Evolutionary conservation across 2,888 invertebrate species (phyloP).

Genomic region (Cheilosia urbana): DNA sequence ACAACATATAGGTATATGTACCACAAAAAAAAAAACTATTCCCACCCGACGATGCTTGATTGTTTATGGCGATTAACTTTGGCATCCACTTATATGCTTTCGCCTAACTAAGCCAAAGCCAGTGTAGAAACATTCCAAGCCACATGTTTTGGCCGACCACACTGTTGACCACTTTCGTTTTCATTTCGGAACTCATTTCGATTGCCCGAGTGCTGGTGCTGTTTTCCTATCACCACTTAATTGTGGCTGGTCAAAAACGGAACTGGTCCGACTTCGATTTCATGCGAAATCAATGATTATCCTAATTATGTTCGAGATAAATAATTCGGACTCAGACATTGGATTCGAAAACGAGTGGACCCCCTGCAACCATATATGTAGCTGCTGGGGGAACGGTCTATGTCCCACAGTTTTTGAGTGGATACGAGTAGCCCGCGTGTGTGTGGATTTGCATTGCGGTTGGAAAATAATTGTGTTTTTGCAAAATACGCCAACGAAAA

Average conservation of each 20-base stretch:
- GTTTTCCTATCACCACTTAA: constrained; percentile 74
- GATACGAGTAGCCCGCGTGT: constrained; percentile 1
- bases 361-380: constrained; percentile 16
- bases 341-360: constrained; percentile 35
- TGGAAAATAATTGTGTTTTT: constrained; percentile 65
- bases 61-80: constrained; percentile 39
- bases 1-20: constrained; percentile 13
- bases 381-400: background rate
- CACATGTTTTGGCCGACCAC: background rate
- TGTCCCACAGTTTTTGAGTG: background rate
- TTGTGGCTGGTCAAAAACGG: constrained; percentile 69
- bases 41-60: background rate
- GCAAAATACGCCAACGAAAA: constrained; percentile 62
- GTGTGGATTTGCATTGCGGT: constrained; percentile 55
- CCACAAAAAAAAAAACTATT: background rate
- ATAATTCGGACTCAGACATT: constrained; percentile 56
- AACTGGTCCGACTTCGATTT: constrained; percentile 65
- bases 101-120: constrained; percentile 1
- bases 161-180: constrained; percentile 60
- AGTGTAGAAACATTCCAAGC: background rate
- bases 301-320: constrained; percentile 65
- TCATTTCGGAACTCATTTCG: constrained; percentile 43
- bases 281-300: constrained; percentile 73
- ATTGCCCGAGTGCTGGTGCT: constrained; percentile 12
- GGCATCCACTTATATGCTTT: constrained; percentile 28